Base-by-base conservation (phyloP, 2,113 vertebrate species). In the Anolis sagrei region DNA sequence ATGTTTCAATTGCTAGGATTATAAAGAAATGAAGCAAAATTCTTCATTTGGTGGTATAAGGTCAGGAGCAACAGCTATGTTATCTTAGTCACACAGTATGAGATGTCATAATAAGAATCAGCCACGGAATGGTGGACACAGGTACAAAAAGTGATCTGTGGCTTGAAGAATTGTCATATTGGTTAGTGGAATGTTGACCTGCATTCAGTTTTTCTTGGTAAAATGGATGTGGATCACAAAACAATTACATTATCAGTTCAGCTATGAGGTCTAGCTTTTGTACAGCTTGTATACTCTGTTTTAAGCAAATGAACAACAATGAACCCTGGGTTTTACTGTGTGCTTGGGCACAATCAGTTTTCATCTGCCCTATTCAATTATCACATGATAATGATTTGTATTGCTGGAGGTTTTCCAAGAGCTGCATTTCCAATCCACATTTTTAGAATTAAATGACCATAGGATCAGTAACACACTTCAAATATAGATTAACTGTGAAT, bases 361-460 rank as follows among this genome's bases (percentile, higher is more conserved):
- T 13, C 32, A 23, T 11, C 3, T 1, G 36, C 25, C 1, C 1
- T 4, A 25, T 21, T 76, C 27, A 21, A 39, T 51, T 36, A 29
- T 9, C 23, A 27, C 32, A 23, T 6, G 48, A 70, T 29, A 51
- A 54, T 68, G 25, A 54, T 39, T 21, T 0, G 32, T 23, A 58
- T n/a, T 66, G 3, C 64, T 19, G 54, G 75, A 70, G 76, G 54
- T 48, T 54, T 58, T 79, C 64, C 44, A 76, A 75, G 32, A 3
- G 0, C 0, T 79, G 44, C 62, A 70, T 49, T 81, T 66, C 54
- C 21, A 8, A 11, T 44, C 44, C 6, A 2, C 34, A 44, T 21
- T 27, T 74, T 49, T 76, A 16, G 25, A 39, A 18, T 62, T 66
- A 61, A 70, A 64, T 29, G 54, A 4, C 0, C 27, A 44, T 1